phyloP scores from a whole-genome alignment of 2,113 vertebrate genomes.

The Felis chaus region DNA sequence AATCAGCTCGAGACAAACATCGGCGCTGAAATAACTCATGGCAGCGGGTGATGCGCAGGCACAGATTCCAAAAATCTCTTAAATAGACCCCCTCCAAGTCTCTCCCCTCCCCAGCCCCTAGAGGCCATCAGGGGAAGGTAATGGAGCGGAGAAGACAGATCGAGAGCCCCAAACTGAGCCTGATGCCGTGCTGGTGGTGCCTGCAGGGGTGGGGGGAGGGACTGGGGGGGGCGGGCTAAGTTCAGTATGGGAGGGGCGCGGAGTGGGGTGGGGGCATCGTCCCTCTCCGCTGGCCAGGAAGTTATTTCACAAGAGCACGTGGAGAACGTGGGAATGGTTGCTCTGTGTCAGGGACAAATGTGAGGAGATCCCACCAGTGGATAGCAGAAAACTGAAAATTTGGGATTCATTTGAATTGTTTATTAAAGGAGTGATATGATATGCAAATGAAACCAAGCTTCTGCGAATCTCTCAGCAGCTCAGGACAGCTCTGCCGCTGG shows the following conservation, averaged over 20 bases:
- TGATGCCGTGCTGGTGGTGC: not conserved
- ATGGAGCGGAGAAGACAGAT: constrained; percentile 72
- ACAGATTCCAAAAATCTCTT: constrained; percentile 71
- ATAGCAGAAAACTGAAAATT: not conserved
- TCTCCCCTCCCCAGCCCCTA: constrained; percentile 25
- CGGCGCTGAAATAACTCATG: constrained; percentile 78
- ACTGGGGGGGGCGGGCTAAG: not conserved
- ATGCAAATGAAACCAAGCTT: constrained; percentile 37
- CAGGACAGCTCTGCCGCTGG: not conserved
- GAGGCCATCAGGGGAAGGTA: constrained; percentile 65
- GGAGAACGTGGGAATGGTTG: not conserved
- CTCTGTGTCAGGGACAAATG: not conserved
- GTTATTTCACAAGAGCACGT: not conserved
- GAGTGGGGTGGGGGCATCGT: not conserved
- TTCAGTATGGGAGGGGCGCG: not conserved
- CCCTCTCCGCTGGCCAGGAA: not conserved
- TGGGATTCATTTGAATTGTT: constrained; percentile 39
- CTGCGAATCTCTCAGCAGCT: not conserved
- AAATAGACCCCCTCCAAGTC: constrained; percentile 51
- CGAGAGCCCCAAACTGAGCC: constrained; percentile 7
- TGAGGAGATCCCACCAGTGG: not conserved
- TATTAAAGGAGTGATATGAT: constrained; percentile 24
- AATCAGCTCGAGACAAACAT: constrained; percentile 78
- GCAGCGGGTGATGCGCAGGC: constrained; percentile 69
- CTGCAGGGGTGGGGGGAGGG: rapidly evolving